Percentiles rank a stretch among this genome's conserved stretches.
These are phyloP conservation scores for Augochlorella aurata DNA, from an alignment of 2,888 invertebrate species.

Conservation along the genomic window DNA sequence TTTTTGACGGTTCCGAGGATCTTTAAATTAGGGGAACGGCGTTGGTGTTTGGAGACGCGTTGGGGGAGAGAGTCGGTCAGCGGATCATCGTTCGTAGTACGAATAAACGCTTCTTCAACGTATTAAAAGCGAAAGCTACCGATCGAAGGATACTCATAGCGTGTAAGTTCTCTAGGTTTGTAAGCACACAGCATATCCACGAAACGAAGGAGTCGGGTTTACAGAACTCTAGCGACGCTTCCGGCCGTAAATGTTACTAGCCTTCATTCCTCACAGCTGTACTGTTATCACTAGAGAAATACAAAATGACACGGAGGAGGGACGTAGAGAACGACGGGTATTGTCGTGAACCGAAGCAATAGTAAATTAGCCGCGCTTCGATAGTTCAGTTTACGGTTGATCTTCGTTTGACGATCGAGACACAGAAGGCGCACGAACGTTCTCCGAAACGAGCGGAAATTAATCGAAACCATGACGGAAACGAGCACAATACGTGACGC, in stretches of 20 bases:
- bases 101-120: slow-evolving; percentile 54
- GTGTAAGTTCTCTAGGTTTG: slow-evolving; percentile 61
- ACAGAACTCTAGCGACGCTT: slow-evolving; percentile 63
- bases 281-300: slow-evolving; percentile 26
- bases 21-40: too few species aligned
- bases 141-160: slow-evolving; percentile 64
- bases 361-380: slow-evolving; percentile 43
- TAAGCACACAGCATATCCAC: slow-evolving; percentile 65
- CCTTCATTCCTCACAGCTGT: slow-evolving; percentile 54
- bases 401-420: slow-evolving; percentile 21
- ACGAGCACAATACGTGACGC: too few species aligned
- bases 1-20: too few species aligned
- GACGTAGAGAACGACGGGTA: slow-evolving; percentile 18
- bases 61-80: slow-evolving; percentile 27
- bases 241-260: slow-evolving; percentile 68
- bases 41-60: not conserved
- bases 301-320: not conserved
- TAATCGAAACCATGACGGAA: too few species aligned
- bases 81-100: slow-evolving; percentile 53
- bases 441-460: too few species aligned
- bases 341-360: slow-evolving; percentile 53
- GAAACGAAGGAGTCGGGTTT: slow-evolving; percentile 60
- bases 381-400: slow-evolving; percentile 35
- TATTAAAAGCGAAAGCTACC: slow-evolving; percentile 32
- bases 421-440: not conserved